A percentile compares a stretch with the other conserved stretches of the same genome.
phyloP scores from a whole-genome alignment of 1,140 invertebrate genomes.

The Epicauta chinensis region DNA sequence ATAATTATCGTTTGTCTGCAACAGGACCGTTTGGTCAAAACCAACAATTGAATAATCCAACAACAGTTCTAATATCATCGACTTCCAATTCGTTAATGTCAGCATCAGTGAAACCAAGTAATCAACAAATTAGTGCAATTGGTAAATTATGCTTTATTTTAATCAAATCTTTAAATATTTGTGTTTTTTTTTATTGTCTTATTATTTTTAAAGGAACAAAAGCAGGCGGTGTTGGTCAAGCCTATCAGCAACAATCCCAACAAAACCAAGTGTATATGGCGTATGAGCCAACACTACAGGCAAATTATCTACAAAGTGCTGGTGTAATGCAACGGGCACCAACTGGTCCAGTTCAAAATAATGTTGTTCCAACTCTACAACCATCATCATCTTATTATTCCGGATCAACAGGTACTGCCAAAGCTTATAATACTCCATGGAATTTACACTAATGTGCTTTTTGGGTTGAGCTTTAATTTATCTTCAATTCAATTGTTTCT shows the following conservation, averaged over 20 bases:
- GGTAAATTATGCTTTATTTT: constrained; percentile 44
- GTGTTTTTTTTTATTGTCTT: constrained; percentile 5
- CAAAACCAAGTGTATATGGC: constrained; percentile 41
- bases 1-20: constrained; percentile 48
- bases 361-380: constrained; percentile 38
- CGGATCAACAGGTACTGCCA: constrained; percentile 38
- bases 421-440: constrained; percentile 30
- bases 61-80: constrained; percentile 82
- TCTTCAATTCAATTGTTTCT: background rate
- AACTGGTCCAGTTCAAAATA: constrained; percentile 36
- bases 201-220: constrained; percentile 36
- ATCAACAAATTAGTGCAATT: constrained; percentile 76
- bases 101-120: constrained; percentile 76
- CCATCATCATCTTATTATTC: constrained; percentile 42
- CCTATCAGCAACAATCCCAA: constrained; percentile 41
- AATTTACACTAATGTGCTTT: constrained; percentile 30
- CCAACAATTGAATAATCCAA: constrained; percentile 75
- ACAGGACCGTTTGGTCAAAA: constrained; percentile 65
- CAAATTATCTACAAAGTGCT: constrained; percentile 37
- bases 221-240: constrained; percentile 40
- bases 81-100: constrained; percentile 85
- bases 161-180: no score
- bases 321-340: constrained; percentile 41
- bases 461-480: constrained; percentile 16
- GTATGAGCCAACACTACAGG: constrained; percentile 38